These are phyloP conservation scores for Eonycteris spelaea DNA, from an alignment of 2,113 vertebrate species.

Conservation along the genomic window DNA sequence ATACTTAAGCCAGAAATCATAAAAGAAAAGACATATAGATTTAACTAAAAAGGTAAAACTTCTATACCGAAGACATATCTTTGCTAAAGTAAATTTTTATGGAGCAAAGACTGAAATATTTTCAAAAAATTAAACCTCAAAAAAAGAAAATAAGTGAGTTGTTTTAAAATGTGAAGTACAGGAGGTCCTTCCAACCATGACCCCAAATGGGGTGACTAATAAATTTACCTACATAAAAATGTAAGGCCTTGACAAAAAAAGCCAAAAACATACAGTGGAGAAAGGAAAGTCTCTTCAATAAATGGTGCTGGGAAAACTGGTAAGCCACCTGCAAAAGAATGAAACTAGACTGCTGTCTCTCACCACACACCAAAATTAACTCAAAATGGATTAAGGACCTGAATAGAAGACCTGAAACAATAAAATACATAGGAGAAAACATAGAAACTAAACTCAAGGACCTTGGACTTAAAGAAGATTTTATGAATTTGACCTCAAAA, in stretches of 20 bases:
- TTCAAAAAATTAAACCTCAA: neutral
- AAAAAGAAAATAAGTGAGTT: neutral
- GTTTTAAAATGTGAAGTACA: neutral
- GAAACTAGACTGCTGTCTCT: no score
- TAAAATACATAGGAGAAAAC: no score
- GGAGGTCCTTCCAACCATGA: neutral
- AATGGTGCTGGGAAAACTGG: no score
- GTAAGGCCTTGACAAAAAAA: neutral
- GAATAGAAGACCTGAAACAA: no score
- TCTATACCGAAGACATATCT: neutral
- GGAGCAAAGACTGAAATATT: neutral
- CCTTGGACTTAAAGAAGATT: no score
- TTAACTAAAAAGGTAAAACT: neutral
- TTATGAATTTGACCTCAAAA: no score
- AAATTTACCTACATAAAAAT: slow-evolving; percentile 1
- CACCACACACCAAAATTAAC: no score
- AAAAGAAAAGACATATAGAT: neutral
- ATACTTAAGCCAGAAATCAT: neutral
- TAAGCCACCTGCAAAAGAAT: no score
- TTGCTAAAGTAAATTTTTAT: neutral
- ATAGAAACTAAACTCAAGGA: no score
- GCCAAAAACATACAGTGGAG: no score
- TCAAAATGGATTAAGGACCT: no score
- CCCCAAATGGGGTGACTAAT: neutral
- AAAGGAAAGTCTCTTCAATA: no score